Conservation (phyloP, 1,140 invertebrate genomes). For the Eulimnadia texana region DNA sequence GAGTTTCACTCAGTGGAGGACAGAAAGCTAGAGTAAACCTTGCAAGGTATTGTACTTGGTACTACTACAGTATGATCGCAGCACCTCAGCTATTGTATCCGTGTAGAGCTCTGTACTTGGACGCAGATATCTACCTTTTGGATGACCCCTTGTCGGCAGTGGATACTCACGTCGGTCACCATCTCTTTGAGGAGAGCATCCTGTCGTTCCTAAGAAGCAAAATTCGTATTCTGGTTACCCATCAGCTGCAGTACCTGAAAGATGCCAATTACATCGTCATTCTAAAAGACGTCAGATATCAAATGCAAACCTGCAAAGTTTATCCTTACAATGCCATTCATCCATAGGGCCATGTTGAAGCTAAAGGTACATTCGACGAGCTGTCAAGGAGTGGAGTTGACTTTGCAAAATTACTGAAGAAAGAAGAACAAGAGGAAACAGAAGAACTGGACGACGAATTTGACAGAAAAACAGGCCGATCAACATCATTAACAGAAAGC, state of each 20-base stretch:
- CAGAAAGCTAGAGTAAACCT: constrained; percentile 80
- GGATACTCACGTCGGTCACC: constrained; percentile 49
- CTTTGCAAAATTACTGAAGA: constrained; percentile 28
- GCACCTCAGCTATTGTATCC: no score
- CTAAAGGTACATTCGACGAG: constrained; percentile 29
- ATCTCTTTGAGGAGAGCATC: constrained; percentile 54
- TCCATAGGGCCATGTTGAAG: constrained; percentile 11
- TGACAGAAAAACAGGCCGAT: background rate
- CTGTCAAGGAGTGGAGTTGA: constrained; percentile 30
- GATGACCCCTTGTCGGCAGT: constrained; percentile 75
- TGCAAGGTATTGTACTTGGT: constrained; percentile 36
- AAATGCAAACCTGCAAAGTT: background rate
- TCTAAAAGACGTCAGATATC: constrained; percentile 46
- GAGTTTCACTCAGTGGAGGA: constrained; percentile 70
- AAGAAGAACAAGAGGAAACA: constrained; percentile 23
- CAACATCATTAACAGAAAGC: background rate
- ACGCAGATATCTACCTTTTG: constrained; percentile 64
- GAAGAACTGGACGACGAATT: background rate
- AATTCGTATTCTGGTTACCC: constrained; percentile 66
- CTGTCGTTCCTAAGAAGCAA: constrained; percentile 50
- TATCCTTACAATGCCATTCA: no score
- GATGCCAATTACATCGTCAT: constrained; percentile 60
- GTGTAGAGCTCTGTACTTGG: constrained; percentile 52
- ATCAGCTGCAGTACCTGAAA: constrained; percentile 67
- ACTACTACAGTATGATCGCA: no score